Conservation (phyloP, 2,888 invertebrate genomes). For the Limnephilus rhombicus region DNA sequence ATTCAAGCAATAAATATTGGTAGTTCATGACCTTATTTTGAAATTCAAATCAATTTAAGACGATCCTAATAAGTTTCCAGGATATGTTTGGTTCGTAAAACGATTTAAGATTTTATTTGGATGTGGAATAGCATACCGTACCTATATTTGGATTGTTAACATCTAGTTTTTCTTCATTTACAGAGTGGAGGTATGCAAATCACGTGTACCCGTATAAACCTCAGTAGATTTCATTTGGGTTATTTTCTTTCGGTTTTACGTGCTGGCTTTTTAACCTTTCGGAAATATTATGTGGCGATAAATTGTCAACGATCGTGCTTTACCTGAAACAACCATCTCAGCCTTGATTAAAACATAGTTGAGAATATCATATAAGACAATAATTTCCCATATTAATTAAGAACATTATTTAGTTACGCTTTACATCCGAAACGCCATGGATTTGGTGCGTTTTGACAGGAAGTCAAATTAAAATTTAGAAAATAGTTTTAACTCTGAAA, state of each 20-base stretch:
- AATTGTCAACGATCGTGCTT: neutral
- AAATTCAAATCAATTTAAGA: neutral
- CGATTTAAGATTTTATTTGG: neutral
- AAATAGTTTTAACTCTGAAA: too few species aligned
- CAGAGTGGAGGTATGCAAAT: neutral
- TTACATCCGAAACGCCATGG: too few species aligned
- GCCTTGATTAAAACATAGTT: too few species aligned
- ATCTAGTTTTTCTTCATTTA: neutral
- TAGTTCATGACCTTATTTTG: neutral
- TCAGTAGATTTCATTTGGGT: neutral
- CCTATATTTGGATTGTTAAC: neutral
- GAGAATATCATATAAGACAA: too few species aligned
- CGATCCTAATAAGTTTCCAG: neutral
- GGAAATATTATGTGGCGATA: neutral
- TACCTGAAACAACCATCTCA: neutral
- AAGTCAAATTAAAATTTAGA: too few species aligned
- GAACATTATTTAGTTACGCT: too few species aligned
- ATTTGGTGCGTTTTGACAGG: too few species aligned
- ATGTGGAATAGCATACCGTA: neutral
- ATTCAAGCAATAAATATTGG: neutral
- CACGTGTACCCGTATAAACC: neutral
- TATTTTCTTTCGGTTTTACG: constrained; percentile 13
- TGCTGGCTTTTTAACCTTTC: neutral
- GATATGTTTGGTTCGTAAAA: neutral
- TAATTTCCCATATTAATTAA: too few species aligned